These are phyloP conservation scores for Bergia puertoricense DNA, from an alignment of 92 coral and sea anemone genomes.

Conservation along the genomic window DNA sequence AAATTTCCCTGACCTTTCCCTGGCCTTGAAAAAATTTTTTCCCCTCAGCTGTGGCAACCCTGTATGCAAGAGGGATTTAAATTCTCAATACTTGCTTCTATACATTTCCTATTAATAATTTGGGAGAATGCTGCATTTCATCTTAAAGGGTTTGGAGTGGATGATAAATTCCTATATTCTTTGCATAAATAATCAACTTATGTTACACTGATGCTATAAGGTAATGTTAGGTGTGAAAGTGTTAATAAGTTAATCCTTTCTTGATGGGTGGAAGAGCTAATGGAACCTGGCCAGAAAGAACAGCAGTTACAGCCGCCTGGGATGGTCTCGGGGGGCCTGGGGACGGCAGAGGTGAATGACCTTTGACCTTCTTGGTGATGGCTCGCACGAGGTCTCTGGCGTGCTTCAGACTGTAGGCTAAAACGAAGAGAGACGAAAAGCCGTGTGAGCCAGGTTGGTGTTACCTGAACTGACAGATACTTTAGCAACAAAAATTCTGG, in stretches of 20 bases:
- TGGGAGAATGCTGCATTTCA: too few relatives aligned
- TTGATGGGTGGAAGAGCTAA: constrained; percentile 79
- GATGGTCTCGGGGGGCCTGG: constrained; percentile 34
- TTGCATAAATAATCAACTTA: too few relatives aligned
- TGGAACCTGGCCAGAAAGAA: constrained; percentile 54
- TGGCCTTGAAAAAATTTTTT: too few relatives aligned
- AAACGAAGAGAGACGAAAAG: background rate
- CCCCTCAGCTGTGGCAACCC: too few relatives aligned
- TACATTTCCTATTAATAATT: too few relatives aligned
- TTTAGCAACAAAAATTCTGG: too few relatives aligned
- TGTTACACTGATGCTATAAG: too few relatives aligned
- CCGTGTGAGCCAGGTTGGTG: background rate
- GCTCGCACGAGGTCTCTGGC: constrained; percentile 95
- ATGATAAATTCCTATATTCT: too few relatives aligned
- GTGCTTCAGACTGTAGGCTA: constrained; percentile 94
- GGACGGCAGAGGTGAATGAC: constrained; percentile 52
- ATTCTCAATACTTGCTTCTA: too few relatives aligned
- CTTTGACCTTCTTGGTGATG: constrained; percentile 91
- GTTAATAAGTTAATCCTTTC: constrained; percentile 52
- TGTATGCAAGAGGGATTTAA: too few relatives aligned
- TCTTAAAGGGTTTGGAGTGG: too few relatives aligned
- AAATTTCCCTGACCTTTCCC: too few relatives aligned
- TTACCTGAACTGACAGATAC: background rate
- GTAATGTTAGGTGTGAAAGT: background rate
- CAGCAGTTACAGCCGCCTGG: constrained; percentile 57